Base-by-base conservation (phyloP, 2,888 invertebrate genomes). In the Hylaea fasciaria region DNA sequence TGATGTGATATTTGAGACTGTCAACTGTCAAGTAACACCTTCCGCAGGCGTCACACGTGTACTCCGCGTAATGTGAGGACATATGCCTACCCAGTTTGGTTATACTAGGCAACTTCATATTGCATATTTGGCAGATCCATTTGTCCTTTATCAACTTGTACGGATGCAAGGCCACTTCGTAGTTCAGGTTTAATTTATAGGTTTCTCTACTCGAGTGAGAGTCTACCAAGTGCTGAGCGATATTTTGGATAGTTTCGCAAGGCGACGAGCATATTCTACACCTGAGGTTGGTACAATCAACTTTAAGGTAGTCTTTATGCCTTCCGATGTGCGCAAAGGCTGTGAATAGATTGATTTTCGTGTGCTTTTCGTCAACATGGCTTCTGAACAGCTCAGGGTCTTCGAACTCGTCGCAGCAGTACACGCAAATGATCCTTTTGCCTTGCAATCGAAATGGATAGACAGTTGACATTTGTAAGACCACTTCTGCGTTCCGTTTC, bases 401-500 rank as follows among this genome's bases (percentile, higher is more conserved):
- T 17, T 79, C 77, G 60, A 78, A 86, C 29, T 81, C 77, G 40
- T 91, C 89, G 65, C 82, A 79, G 80, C 91, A 91, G 79, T 87
- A 91, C 65, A 90, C 89, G 71, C 91, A 91, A 57, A 85, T 76
- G 69, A 90, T 73, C 12, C 64, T 69, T 61, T 83, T 84, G 10
- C 83, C 83, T 54, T 77, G 80, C 57, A 87, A 78, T 69, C 91
- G 81, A 83, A 91, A 91, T 65, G 91, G 91, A 71, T 86, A 87
- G 44, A 82, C 80, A 40, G 90, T 89, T 12, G 90, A 81, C 75
- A 85, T 86, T 79, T 82, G 72, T 81, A 92, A 82, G 57, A 92
- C 78, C 64, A 86, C 74, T 74, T 87, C 85, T 50, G 90, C 90
- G 68, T 91, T 91, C 75, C 79, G 72, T 84, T 83, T 89, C 77